Percentiles rank a stretch among this genome's conserved stretches.
phyloP scores from a whole-genome alignment of 1,140 invertebrate species.

The Matsumurasca onukii region DNA sequence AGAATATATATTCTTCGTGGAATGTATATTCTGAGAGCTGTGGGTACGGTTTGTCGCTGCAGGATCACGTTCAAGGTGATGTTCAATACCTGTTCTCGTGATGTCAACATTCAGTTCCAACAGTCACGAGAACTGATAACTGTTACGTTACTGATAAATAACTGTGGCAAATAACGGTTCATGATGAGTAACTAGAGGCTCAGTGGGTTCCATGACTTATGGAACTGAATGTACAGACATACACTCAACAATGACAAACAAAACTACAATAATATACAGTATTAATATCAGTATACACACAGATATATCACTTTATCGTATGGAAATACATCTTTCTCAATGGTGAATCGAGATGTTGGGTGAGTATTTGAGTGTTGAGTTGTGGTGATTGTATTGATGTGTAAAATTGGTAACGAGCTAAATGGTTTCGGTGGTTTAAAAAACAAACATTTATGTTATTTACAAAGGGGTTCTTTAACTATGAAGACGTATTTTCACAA shows the following conservation, averaged over 20 bases:
- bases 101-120: constrained; percentile 32
- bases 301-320: neutral
- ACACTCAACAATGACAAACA: constrained; percentile 27
- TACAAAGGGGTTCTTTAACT: no score
- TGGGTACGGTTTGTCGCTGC: neutral
- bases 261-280: constrained; percentile 29
- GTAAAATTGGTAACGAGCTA: no score
- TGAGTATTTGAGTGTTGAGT: no score
- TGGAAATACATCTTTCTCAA: constrained; percentile 11
- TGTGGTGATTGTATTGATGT: no score
- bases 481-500: constrained; percentile 19
- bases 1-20: no score
- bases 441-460: no score
- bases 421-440: no score
- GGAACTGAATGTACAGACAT: constrained; percentile 30
- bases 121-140: no score
- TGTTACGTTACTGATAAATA: neutral
- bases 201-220: constrained; percentile 22
- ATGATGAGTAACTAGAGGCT: neutral
- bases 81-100: constrained; percentile 29
- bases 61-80: constrained; percentile 24
- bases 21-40: no score
- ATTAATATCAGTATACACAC: constrained; percentile 26
- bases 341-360: no score
- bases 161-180: neutral